Evolutionary conservation across 2,113 vertebrate genomes (phyloP).

Genomic region (Penelope pileata): DNA sequence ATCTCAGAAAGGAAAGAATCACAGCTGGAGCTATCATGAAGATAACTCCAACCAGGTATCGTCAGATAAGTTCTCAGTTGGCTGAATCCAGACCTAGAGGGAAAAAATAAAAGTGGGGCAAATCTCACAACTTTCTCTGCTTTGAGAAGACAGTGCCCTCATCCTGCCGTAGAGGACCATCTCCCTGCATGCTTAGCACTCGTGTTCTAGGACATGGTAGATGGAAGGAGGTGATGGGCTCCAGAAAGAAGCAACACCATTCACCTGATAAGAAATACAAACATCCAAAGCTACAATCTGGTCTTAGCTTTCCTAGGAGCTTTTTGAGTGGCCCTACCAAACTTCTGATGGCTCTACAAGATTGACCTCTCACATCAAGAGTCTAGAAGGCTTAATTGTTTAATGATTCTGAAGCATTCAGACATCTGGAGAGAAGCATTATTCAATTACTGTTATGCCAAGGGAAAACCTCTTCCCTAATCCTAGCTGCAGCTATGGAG

Average conservation of each 20-base stretch:
- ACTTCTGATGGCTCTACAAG: background rate
- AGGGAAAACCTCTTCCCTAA: constrained; percentile 48
- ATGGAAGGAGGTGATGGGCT: background rate
- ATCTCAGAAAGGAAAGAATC: background rate
- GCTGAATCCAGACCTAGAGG: background rate
- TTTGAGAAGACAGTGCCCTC: background rate
- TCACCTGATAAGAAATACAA: background rate
- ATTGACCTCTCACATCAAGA: constrained; percentile 20
- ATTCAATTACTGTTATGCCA: constrained; percentile 48
- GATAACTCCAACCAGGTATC: background rate
- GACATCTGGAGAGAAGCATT: constrained; percentile 46
- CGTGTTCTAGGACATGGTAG: background rate
- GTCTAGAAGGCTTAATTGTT: constrained; percentile 25
- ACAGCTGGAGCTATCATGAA: background rate
- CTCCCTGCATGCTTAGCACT: background rate
- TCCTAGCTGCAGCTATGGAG: constrained; percentile 11
- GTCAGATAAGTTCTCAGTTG: background rate
- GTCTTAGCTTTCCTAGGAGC: background rate
- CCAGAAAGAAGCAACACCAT: background rate
- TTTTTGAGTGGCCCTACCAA: constrained; percentile 24
- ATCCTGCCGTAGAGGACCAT: background rate
- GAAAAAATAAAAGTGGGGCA: background rate
- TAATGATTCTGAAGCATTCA: constrained; percentile 32
- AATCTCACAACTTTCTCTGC: background rate
- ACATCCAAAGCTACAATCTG: background rate